Percentiles rank a stretch among this genome's conserved stretches.
Conservation (phyloP, 1,140 invertebrate genomes). For the Zaprionus camerounensis region DNA sequence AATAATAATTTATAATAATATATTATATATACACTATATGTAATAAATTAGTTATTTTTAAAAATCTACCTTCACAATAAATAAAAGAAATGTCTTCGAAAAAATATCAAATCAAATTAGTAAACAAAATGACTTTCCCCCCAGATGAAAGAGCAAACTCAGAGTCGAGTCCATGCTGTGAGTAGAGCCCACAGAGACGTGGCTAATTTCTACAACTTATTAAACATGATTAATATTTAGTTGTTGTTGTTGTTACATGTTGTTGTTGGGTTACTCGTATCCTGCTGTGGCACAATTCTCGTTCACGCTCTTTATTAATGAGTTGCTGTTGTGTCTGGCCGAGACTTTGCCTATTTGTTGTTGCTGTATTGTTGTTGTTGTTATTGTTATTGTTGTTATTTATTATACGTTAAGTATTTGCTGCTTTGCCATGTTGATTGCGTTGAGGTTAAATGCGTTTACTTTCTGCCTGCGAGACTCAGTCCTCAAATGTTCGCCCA, state of each 20-base stretch:
- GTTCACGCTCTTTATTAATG: slow-evolving; percentile 74
- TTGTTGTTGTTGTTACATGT: slow-evolving; percentile 31
- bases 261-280: slow-evolving; percentile 37
- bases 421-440: slow-evolving; percentile 75
- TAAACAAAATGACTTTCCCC: not conserved
- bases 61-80: not conserved
- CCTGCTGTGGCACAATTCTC: slow-evolving; percentile 71
- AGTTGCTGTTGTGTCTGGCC: slow-evolving; percentile 73
- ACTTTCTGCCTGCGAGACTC: slow-evolving; percentile 31
- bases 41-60: too few species aligned
- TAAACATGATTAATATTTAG: slow-evolving; percentile 77
- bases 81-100: not conserved
- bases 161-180: not conserved
- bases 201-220: slow-evolving; percentile 75
- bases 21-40: too few species aligned
- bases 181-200: slow-evolving; percentile 24
- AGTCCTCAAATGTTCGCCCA: not conserved
- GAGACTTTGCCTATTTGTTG: slow-evolving; percentile 58
- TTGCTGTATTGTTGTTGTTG: slow-evolving; percentile 3
- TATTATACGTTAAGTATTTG: slow-evolving; percentile 62
- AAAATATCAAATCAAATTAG: not conserved
- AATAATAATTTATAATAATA: too few species aligned
- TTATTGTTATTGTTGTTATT: slow-evolving; percentile 56
- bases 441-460: slow-evolving; percentile 70
- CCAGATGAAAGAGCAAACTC: not conserved